Evolutionary conservation across 2,797 vertebrate genomes (phyloP).

Genomic region (Cuculus canorus): DNA sequence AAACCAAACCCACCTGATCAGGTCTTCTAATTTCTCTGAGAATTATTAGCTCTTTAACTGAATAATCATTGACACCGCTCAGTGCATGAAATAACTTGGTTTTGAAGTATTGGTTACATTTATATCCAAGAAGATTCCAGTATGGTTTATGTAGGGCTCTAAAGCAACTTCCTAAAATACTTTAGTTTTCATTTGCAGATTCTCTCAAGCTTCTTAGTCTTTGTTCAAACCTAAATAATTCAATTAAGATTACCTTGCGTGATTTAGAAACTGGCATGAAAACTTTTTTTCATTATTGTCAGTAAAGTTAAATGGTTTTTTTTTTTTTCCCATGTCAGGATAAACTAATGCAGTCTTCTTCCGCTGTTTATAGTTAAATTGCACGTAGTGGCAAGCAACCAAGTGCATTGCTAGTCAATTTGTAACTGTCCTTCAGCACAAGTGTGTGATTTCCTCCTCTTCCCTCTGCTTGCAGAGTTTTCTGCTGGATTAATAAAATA

Average conservation of each 20-base stretch:
- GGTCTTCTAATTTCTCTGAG: neutral
- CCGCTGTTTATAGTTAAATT: neutral
- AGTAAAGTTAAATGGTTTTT: neutral
- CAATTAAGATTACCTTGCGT: neutral
- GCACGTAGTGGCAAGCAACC: neutral
- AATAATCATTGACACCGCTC: neutral
- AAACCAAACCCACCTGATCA: neutral
- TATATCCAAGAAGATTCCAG: neutral
- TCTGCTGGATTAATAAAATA: neutral
- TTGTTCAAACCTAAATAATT: neutral
- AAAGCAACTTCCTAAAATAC: neutral
- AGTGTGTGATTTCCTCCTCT: neutral
- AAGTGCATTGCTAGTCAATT: neutral
- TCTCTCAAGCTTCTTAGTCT: neutral
- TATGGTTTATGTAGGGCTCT: neutral
- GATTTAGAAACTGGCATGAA: neutral
- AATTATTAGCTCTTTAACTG: neutral
- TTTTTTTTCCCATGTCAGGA: neutral
- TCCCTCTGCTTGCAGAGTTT: neutral
- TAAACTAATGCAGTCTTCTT: neutral
- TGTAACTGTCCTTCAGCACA: neutral
- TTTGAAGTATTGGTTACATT: neutral
- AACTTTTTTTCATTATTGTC: neutral
- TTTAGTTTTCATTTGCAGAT: neutral
- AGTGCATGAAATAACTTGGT: neutral